Evolutionary conservation across 2,888 invertebrate species (phyloP).

Genomic region (Melanargia galathea): DNA sequence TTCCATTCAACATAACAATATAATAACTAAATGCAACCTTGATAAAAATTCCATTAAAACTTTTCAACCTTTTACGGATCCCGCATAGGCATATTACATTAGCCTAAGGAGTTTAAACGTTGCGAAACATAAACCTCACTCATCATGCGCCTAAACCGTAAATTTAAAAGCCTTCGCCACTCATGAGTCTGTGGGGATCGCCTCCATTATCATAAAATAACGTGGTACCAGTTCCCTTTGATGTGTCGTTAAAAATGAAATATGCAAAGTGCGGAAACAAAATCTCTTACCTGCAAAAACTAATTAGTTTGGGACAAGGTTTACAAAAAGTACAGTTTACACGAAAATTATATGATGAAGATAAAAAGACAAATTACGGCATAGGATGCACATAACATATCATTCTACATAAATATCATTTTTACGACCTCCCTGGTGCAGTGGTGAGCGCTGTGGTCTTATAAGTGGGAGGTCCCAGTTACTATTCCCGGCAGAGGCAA

Average conservation of each 20-base stretch:
- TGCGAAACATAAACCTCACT: constrained; percentile 68
- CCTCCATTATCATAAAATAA: constrained; percentile 80
- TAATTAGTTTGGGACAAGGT: neutral
- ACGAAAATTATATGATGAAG: no score
- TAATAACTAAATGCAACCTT: no score
- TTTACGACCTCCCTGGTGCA: no score
- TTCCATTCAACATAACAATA: no score
- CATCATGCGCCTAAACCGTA: constrained; percentile 69
- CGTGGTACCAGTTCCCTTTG: constrained; percentile 79
- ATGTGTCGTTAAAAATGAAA: constrained; percentile 71
- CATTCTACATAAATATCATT: no score
- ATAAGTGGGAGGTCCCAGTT: no score
- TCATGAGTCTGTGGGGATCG: constrained; percentile 61
- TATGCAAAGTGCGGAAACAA: constrained; percentile 8
- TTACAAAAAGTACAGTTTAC: neutral
- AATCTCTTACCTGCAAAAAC: constrained; percentile 1
- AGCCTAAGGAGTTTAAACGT: constrained; percentile 45
- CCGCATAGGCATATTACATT: constrained; percentile 35
- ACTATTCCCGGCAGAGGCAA: no score
- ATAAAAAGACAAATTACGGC: no score
- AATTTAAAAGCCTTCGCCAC: constrained; percentile 77
- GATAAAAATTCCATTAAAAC: constrained; percentile 28
- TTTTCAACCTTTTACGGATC: constrained; percentile 28
- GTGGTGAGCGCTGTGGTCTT: no score
- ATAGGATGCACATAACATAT: no score